phyloP scores from a whole-genome alignment of 2,113 vertebrate genomes.

The Periophthalmus modestus region DNA sequence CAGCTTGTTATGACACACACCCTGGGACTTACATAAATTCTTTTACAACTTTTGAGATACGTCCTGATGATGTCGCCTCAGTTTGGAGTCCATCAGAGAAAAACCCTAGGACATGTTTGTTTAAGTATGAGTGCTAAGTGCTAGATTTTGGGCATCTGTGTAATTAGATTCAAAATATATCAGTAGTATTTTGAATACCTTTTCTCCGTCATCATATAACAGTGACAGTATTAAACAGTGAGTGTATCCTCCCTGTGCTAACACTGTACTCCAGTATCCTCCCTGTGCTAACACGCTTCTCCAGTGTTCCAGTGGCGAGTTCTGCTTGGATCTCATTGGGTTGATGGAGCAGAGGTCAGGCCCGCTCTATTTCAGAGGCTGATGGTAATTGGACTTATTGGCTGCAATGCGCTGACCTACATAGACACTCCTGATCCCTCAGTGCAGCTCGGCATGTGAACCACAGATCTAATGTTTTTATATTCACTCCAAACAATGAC shows the following conservation, averaged over 20 bases:
- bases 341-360: conserved; percentile 52
- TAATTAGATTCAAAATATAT: too few species aligned
- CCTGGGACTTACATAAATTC: too few species aligned
- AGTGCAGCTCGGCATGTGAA: conserved; percentile 11
- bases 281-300: too few species aligned
- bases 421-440: conserved; percentile 57
- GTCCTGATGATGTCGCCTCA: too few species aligned
- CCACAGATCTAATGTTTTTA: conserved; percentile 1
- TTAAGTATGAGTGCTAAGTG: too few species aligned
- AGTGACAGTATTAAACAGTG: neutral
- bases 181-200: neutral
- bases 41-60: too few species aligned
- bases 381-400: conserved; percentile 76
- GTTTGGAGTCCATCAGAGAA: too few species aligned
- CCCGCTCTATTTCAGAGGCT: conserved; percentile 59
- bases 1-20: too few species aligned
- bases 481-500: neutral
- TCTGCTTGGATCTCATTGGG: conserved; percentile 12
- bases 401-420: conserved; percentile 72
- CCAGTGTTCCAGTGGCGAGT: conserved; percentile 6
- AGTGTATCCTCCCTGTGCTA: neutral
- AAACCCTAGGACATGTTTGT: too few species aligned
- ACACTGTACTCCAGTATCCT: neutral
- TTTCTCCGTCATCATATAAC: neutral
- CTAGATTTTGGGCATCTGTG: too few species aligned